Percentiles rank a stretch among this genome's conserved stretches.
phyloP scores from a whole-genome alignment of 2,797 vertebrate species.

The Helarctos malayanus region DNA sequence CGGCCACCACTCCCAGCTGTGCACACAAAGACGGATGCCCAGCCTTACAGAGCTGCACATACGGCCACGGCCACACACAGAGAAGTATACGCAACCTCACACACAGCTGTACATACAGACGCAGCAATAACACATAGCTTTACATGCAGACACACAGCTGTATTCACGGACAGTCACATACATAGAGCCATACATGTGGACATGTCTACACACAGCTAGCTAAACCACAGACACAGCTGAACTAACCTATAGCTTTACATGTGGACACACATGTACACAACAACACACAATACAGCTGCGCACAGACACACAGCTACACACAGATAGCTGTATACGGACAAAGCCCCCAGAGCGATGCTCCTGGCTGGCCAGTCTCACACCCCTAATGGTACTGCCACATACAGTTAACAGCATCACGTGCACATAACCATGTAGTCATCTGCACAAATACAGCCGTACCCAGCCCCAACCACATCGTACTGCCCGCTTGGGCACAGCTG shows the following conservation, averaged over 20 bases:
- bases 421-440: neutral
- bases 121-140: neutral
- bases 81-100: neutral
- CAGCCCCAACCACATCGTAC: neutral
- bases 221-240: neutral
- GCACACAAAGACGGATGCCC: neutral
- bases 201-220: neutral
- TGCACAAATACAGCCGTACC: neutral
- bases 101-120: neutral
- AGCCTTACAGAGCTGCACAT: neutral
- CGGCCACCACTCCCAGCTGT: neutral
- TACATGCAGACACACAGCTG: neutral
- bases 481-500: neutral
- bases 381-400: neutral
- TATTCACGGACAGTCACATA: neutral
- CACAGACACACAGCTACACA: neutral
- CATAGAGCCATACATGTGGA: neutral
- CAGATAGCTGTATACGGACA: neutral
- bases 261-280: neutral
- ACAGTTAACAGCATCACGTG: neutral
- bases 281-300: neutral
- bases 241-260: neutral
- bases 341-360: neutral
- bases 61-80: fast-evolving
- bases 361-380: neutral